phyloP scores from a whole-genome alignment of 2,797 vertebrate genomes.

The Ataeniobius toweri region DNA sequence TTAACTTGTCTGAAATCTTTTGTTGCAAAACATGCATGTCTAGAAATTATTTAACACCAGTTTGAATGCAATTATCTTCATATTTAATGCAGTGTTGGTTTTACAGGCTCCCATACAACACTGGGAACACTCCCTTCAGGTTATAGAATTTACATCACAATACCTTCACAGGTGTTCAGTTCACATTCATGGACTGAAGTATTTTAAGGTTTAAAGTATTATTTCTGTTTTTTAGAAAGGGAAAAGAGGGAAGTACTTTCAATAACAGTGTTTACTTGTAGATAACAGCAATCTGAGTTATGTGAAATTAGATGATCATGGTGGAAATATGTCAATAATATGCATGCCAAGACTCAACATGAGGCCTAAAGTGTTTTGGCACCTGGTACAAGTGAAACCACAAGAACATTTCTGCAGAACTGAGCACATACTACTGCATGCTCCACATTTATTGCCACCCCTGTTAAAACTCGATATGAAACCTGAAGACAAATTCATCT shows the following conservation, averaged over 20 bases:
- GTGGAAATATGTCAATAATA: background rate
- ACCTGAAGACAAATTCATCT: background rate
- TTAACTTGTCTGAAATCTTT: background rate
- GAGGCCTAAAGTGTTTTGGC: background rate
- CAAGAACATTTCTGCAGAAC: background rate
- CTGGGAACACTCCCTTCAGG: background rate
- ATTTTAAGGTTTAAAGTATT: background rate
- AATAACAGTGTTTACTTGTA: background rate
- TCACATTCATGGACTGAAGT: slow-evolving; percentile 9
- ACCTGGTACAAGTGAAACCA: background rate
- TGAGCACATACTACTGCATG: background rate
- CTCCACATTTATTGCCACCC: background rate
- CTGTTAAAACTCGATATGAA: background rate
- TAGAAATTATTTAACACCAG: slow-evolving; percentile 1
- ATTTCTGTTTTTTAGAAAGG: background rate
- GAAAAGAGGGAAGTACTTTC: background rate
- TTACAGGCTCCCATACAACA: no score
- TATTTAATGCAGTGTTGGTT: background rate
- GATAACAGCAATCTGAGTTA: background rate
- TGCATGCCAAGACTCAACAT: background rate
- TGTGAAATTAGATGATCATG: background rate
- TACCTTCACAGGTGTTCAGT: slow-evolving; percentile 12
- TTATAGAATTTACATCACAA: slow-evolving; percentile 12
- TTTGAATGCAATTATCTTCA: background rate
- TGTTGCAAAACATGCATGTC: background rate